Evolutionary conservation across 2,888 invertebrate genomes (phyloP).

Genomic region (Acanthosepion esculentum): DNA sequence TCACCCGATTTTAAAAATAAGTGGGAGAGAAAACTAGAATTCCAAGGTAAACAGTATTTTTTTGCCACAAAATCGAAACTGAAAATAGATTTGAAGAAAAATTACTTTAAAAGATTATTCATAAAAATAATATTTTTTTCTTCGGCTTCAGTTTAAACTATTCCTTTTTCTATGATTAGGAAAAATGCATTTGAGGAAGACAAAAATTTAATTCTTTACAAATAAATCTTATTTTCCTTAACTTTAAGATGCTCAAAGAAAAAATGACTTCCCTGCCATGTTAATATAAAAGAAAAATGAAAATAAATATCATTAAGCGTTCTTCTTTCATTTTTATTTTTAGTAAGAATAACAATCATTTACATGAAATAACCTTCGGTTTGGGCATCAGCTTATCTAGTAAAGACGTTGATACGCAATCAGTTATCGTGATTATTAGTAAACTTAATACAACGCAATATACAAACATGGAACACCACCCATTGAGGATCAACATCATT

Average conservation of each 20-base stretch:
- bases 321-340: too few species aligned
- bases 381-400: too few species aligned
- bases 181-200: background rate
- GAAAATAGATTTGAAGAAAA: conserved; percentile 8
- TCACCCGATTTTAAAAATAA: background rate
- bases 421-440: too few species aligned
- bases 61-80: background rate
- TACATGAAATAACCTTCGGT: too few species aligned
- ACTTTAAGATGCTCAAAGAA: background rate
- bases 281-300: too few species aligned
- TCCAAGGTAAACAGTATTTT: background rate
- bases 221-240: background rate
- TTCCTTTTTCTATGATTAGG: conserved; percentile 14
- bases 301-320: too few species aligned
- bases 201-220: background rate
- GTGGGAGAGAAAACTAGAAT: conserved; percentile 10
- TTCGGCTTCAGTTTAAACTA: background rate
- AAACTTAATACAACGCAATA: too few species aligned
- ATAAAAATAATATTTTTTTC: background rate
- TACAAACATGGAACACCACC: too few species aligned
- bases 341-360: too few species aligned
- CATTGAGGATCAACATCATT: too few species aligned
- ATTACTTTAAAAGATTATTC: background rate
- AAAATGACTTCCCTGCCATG: too few species aligned
- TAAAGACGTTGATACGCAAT: too few species aligned